These are phyloP conservation scores for Turritopsis rubra DNA, from an alignment of 30 jellyfish, hydroid and myxozoan genomes.

Conservation along the genomic window DNA sequence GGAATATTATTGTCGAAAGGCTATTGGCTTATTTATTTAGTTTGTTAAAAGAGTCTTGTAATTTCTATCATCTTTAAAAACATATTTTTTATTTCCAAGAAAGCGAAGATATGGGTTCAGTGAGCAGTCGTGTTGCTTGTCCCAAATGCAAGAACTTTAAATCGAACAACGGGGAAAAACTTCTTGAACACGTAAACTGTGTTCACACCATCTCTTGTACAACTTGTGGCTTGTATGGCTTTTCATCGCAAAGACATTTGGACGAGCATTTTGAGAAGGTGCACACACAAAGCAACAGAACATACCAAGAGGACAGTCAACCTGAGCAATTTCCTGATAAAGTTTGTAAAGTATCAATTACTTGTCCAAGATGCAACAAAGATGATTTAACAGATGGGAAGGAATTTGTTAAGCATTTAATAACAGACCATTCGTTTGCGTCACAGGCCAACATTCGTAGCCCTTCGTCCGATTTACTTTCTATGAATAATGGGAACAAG, in stretches of 20 bases:
- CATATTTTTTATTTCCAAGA: not conserved
- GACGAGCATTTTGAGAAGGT: not conserved
- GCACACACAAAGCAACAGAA: not conserved
- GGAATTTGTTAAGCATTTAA: not conserved
- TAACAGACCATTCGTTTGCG: slow-evolving; percentile 15
- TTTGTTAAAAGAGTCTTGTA: too few relatives aligned
- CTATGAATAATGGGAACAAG: not conserved
- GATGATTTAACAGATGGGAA: slow-evolving; percentile 39
- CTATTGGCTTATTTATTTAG: too few relatives aligned
- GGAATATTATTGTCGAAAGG: too few relatives aligned
- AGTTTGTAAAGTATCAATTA: not conserved
- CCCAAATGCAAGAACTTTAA: slow-evolving; percentile 10
- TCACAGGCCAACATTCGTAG: slow-evolving; percentile 8
- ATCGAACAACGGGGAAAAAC: not conserved
- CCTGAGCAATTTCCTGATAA: not conserved
- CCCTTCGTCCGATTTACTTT: slow-evolving; percentile 22
- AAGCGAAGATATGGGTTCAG: slow-evolving; percentile 1
- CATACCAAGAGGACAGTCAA: not conserved
- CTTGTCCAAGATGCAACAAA: slow-evolving; percentile 47
- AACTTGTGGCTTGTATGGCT: not conserved
- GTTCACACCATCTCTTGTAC: not conserved
- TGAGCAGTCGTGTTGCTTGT: not conserved
- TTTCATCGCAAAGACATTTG: not conserved
- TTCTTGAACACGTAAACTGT: not conserved
- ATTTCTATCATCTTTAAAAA: too few relatives aligned